Evolutionary conservation across 2,888 invertebrate species (phyloP).

Genomic region (Smittia aterrima): DNA sequence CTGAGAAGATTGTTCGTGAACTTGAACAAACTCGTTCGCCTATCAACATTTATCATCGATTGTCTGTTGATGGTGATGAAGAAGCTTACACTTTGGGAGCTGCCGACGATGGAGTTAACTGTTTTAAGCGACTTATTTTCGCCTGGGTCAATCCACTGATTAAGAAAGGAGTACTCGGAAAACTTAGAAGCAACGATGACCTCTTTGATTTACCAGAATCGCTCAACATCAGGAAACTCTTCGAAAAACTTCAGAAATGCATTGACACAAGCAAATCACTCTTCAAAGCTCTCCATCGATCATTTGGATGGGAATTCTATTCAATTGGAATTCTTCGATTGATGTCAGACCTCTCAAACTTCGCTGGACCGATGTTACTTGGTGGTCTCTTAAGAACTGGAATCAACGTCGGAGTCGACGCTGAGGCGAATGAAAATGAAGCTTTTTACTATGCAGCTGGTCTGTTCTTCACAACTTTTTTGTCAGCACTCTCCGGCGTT

Average conservation of each 20-base stretch:
- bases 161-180: constrained; percentile 72
- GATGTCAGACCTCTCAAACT: constrained; percentile 76
- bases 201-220: constrained; percentile 71
- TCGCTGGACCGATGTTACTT: constrained; percentile 85
- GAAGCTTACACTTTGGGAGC: constrained; percentile 70
- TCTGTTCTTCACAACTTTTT: constrained; percentile 63
- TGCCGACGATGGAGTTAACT: constrained; percentile 74
- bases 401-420: constrained; percentile 59
- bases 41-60: constrained; percentile 60
- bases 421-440: constrained; percentile 63
- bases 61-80: constrained; percentile 60
- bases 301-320: constrained; percentile 81
- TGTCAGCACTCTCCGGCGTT: constrained; percentile 75
- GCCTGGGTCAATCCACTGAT: constrained; percentile 86
- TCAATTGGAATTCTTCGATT: constrained; percentile 80
- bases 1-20: constrained; percentile 56
- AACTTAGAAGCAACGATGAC: constrained; percentile 73
- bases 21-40: constrained; percentile 49
- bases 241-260: constrained; percentile 50
- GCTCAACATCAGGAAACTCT: constrained; percentile 49
- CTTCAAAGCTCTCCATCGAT: constrained; percentile 67
- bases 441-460: constrained; percentile 65
- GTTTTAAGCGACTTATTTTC: constrained; percentile 74
- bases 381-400: constrained; percentile 70
- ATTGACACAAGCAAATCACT: constrained; percentile 56